phyloP scores from a whole-genome alignment of 2,113 vertebrate species.

The Polyodon spathula region DNA sequence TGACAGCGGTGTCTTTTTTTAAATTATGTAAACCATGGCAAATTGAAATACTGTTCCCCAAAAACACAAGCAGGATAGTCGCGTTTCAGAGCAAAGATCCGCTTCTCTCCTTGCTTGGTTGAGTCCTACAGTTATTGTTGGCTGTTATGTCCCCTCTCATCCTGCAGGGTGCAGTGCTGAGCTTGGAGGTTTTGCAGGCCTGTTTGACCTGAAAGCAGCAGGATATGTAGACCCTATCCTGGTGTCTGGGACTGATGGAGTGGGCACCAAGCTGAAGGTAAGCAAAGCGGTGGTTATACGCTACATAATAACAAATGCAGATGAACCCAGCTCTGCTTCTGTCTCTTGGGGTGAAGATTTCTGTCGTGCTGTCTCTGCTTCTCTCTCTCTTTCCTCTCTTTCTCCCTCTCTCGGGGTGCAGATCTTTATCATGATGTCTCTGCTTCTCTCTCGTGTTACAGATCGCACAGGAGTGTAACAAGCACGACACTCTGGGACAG shows the following conservation, averaged over 20 bases:
- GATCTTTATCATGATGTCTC: neutral
- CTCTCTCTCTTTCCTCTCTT: slow-evolving; percentile 9
- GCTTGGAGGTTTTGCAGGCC: slow-evolving; percentile 88
- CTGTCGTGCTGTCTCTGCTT: neutral
- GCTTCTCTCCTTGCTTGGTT: neutral
- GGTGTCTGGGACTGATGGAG: slow-evolving; percentile 89
- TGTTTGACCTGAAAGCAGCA: slow-evolving; percentile 90
- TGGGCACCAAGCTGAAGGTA: slow-evolving; percentile 96
- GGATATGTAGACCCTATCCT: slow-evolving; percentile 83
- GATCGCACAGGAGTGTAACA: slow-evolving; percentile 77
- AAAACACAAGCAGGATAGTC: too few species aligned
- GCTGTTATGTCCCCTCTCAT: neutral
- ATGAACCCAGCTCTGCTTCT: too few species aligned
- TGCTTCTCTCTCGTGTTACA: neutral
- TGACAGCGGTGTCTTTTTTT: too few species aligned
- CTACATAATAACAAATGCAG: too few species aligned
- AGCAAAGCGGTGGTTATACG: slow-evolving; percentile 7
- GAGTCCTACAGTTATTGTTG: neutral
- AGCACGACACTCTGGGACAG: slow-evolving; percentile 76
- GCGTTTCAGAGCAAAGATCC: too few species aligned
- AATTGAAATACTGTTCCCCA: too few species aligned
- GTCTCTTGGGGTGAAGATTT: neutral
- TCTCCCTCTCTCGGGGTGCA: slow-evolving; percentile 2
- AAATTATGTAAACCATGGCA: too few species aligned
- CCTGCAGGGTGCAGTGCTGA: slow-evolving; percentile 77